Percentiles rank a stretch among this genome's conserved stretches.
Conservation (phyloP, 2,113 vertebrate genomes). For the Sorex fumeus region DNA sequence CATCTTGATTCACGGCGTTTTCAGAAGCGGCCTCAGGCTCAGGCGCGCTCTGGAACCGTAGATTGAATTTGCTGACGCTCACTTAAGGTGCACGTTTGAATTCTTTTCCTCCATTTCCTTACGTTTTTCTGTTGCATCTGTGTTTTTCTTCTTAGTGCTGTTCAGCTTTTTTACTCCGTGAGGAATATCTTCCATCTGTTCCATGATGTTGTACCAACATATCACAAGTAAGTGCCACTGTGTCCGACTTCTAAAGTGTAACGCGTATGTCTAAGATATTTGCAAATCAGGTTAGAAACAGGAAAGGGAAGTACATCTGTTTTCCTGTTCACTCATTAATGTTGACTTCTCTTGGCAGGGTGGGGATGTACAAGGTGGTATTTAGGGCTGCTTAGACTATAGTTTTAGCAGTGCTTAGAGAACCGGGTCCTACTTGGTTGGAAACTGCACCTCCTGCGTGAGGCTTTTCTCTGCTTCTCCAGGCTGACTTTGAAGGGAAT, state of each 20-base stretch:
- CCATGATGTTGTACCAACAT: conserved; percentile 96
- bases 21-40: neutral
- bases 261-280: conserved; percentile 1
- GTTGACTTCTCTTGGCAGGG: neutral
- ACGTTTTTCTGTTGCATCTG: neutral
- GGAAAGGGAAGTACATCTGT: conserved; percentile 23
- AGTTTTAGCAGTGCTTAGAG: too few relatives aligned
- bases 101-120: conserved; percentile 27
- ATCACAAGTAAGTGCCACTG: conserved; percentile 93
- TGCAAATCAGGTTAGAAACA: conserved; percentile 5
- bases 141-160: conserved; percentile 87
- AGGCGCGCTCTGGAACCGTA: neutral
- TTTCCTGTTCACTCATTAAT: conserved; percentile 1
- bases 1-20: conserved; percentile 5
- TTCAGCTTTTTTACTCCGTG: conserved; percentile 96
- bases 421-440: too few relatives aligned
- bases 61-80: neutral
- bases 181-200: conserved; percentile 98
- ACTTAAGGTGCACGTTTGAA: neutral
- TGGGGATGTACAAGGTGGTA: too few relatives aligned
- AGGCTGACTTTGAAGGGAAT: conserved; percentile 16
- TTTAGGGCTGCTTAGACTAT: too few relatives aligned
- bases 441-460: too few relatives aligned
- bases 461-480: too few relatives aligned
- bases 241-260: neutral